Evolutionary conservation across 2,797 vertebrate genomes (phyloP).

Genomic region (Coracias cyanogaster): DNA sequence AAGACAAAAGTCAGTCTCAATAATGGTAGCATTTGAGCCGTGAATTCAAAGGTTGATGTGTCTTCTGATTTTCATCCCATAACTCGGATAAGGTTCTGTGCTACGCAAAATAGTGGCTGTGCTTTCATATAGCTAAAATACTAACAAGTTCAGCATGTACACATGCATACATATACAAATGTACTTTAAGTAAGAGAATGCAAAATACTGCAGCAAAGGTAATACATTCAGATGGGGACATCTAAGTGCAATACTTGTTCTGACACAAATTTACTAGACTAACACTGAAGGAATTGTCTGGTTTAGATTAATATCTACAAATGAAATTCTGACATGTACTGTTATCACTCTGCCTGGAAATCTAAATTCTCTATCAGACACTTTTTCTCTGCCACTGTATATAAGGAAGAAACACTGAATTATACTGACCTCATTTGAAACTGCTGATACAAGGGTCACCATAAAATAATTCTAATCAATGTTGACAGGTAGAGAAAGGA

Average conservation of each 20-base stretch:
- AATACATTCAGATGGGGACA: background rate
- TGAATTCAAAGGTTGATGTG: background rate
- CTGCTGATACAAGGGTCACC: background rate
- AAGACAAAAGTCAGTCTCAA: background rate
- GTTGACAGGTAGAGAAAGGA: background rate
- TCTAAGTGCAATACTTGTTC: background rate
- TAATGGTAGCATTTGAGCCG: background rate
- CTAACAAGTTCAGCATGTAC: background rate
- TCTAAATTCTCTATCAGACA: background rate
- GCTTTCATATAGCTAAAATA: background rate
- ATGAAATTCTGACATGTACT: background rate
- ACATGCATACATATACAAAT: rapidly evolving
- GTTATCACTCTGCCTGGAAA: background rate
- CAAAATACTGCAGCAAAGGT: background rate
- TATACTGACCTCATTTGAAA: background rate
- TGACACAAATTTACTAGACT: background rate
- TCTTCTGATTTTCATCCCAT: background rate
- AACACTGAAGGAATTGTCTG: background rate
- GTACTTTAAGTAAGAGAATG: background rate
- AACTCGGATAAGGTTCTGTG: background rate
- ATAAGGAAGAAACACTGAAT: background rate
- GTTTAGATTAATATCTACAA: background rate
- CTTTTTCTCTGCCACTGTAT: background rate
- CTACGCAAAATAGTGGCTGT: background rate
- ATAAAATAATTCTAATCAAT: background rate